These are phyloP conservation scores for Chaenogobius annularis DNA, from an alignment of 2,113 vertebrate genomes.

Conservation along the genomic window DNA sequence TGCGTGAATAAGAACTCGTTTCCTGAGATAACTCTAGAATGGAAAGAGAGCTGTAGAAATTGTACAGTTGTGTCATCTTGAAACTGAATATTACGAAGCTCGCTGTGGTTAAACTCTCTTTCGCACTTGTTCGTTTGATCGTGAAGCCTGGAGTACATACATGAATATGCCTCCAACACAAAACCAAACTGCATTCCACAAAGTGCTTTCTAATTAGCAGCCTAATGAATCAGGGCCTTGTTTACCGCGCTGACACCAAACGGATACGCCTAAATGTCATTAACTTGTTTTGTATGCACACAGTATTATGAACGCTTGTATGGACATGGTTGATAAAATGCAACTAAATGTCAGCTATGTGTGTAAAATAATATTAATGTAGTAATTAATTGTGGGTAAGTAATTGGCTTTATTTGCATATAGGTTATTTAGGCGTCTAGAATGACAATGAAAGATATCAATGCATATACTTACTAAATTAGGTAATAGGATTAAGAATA, in stretches of 20 bases:
- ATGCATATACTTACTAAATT: not conserved
- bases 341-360: slow-evolving; percentile 28
- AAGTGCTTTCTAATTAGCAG: slow-evolving; percentile 57
- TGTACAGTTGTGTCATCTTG: too few species aligned
- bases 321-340: slow-evolving; percentile 29
- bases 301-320: slow-evolving; percentile 33
- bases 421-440: not conserved
- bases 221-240: slow-evolving; percentile 50
- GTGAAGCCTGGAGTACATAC: slow-evolving; percentile 5
- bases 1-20: too few species aligned
- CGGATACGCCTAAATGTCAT: slow-evolving; percentile 49
- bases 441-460: not conserved
- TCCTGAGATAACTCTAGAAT: too few species aligned
- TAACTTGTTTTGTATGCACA: slow-evolving; percentile 51
- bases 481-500: not conserved
- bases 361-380: slow-evolving; percentile 20
- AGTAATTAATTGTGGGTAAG: not conserved
- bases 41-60: too few species aligned
- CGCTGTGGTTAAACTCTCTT: not conserved
- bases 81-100: slow-evolving; percentile 18
- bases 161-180: slow-evolving; percentile 25
- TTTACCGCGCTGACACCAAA: slow-evolving; percentile 36
- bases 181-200: slow-evolving; percentile 34
- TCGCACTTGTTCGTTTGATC: slow-evolving; percentile 14
- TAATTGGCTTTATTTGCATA: slow-evolving; percentile 12